phyloP scores from a whole-genome alignment of 2,888 invertebrate genomes.

The Aphidius colemani region DNA sequence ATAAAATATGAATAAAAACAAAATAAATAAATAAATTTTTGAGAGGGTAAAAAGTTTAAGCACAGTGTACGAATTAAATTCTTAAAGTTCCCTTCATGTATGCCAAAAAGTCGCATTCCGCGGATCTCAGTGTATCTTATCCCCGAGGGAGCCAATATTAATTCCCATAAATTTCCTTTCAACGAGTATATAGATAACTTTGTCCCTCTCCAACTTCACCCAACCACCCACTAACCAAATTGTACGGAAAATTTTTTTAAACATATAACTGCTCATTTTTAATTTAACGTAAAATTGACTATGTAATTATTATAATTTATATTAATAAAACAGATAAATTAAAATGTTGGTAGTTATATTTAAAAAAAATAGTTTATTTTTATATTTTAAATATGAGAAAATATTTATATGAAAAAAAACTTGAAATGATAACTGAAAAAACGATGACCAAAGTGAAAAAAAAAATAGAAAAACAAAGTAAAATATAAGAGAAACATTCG shows the following conservation, averaged over 20 bases:
- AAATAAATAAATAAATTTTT: neutral
- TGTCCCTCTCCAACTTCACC: slow-evolving; percentile 18
- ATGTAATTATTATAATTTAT: too few relatives aligned
- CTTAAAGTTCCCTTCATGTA: slow-evolving; percentile 58
- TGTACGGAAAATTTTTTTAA: neutral
- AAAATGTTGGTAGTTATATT: too few relatives aligned
- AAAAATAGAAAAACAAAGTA: slow-evolving; percentile 4
- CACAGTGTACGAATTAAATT: slow-evolving; percentile 57
- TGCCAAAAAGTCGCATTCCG: slow-evolving; percentile 59
- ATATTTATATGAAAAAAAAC: too few relatives aligned
- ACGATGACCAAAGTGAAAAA: too few relatives aligned
- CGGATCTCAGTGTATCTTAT: slow-evolving; percentile 47
- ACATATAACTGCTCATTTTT: too few relatives aligned
- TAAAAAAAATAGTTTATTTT: too few relatives aligned
- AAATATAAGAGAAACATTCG: slow-evolving; percentile 11
- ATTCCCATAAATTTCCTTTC: slow-evolving; percentile 61
- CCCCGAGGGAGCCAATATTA: slow-evolving; percentile 57
- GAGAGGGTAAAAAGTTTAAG: slow-evolving; percentile 31
- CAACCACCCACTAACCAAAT: neutral
- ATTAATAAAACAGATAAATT: too few relatives aligned
- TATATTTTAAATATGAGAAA: too few relatives aligned
- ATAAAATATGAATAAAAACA: too few relatives aligned
- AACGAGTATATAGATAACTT: slow-evolving; percentile 47
- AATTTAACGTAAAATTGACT: too few relatives aligned
- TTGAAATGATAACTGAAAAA: too few relatives aligned